Conservation (phyloP, 2,888 invertebrate species). For the Eupithecia abbreviata region DNA sequence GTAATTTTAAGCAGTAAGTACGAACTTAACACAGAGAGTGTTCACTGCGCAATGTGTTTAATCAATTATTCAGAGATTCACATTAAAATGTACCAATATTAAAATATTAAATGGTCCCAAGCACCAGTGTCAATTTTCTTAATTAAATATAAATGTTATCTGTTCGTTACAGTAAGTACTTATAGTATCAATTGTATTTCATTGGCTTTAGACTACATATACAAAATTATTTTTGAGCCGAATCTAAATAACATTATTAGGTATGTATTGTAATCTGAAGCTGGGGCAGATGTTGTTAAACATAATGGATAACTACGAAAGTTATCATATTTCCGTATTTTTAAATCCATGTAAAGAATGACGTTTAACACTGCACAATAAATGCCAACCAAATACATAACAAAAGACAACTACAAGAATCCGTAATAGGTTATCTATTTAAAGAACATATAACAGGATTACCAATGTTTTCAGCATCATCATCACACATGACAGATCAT, state of each 20-base stretch:
- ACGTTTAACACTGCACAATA: neutral
- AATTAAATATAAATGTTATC: neutral
- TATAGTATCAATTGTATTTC: neutral
- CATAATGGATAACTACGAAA: neutral
- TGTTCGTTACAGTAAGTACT: neutral
- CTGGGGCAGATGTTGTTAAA: neutral
- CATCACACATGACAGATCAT: too few relatives aligned
- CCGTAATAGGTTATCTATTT: too few relatives aligned
- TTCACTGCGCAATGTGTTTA: neutral
- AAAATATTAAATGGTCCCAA: slow-evolving; percentile 1
- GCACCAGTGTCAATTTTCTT: neutral
- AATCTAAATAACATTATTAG: neutral
- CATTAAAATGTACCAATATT: neutral
- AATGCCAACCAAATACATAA: neutral
- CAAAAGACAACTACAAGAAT: neutral
- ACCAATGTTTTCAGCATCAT: too few relatives aligned
- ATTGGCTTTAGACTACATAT: neutral
- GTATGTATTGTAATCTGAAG: neutral
- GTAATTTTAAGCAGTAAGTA: neutral
- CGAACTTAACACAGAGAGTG: neutral
- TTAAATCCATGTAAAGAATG: neutral
- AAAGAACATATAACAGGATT: too few relatives aligned
- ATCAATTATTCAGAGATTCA: neutral
- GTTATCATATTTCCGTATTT: neutral
- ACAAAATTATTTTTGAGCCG: neutral